A percentile compares a stretch with the other conserved stretches of the same genome.
These are phyloP conservation scores for Scopus umbretta DNA, from an alignment of 2,113 vertebrate genomes.

Conservation along the genomic window DNA sequence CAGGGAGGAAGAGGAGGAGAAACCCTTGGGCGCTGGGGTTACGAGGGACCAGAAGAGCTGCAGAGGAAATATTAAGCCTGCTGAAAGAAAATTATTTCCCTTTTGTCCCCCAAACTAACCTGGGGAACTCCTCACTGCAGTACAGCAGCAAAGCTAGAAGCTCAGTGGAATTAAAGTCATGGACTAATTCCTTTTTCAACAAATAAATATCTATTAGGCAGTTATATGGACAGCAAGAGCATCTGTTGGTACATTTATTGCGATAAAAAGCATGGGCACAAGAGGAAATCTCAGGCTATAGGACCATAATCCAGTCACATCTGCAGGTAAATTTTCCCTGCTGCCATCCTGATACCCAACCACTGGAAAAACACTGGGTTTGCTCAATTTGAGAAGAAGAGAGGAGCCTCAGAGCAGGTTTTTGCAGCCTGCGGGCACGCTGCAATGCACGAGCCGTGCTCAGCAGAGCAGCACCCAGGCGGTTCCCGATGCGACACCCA, in stretches of 20 bases:
- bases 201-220: neutral
- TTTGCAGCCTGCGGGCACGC: neutral
- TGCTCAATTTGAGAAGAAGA: neutral
- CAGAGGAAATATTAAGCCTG: neutral
- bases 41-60: neutral
- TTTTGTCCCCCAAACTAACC: neutral
- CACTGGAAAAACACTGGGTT: neutral
- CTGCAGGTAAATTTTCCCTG: neutral
- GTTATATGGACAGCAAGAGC: neutral
- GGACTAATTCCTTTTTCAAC: neutral
- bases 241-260: neutral
- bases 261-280: neutral
- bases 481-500: rapidly evolving
- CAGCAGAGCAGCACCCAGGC: neutral
- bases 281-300: neutral
- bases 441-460: rapidly evolving
- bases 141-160: neutral
- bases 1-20: neutral
- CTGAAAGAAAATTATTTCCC: neutral
- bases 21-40: neutral
- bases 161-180: neutral
- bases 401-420: neutral
- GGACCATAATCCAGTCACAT: neutral
- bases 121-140: neutral
- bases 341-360: neutral